Percentiles rank a stretch among this genome's conserved stretches.
Conservation (phyloP, 2,113 vertebrate genomes). For the Hipposideros armiger region DNA sequence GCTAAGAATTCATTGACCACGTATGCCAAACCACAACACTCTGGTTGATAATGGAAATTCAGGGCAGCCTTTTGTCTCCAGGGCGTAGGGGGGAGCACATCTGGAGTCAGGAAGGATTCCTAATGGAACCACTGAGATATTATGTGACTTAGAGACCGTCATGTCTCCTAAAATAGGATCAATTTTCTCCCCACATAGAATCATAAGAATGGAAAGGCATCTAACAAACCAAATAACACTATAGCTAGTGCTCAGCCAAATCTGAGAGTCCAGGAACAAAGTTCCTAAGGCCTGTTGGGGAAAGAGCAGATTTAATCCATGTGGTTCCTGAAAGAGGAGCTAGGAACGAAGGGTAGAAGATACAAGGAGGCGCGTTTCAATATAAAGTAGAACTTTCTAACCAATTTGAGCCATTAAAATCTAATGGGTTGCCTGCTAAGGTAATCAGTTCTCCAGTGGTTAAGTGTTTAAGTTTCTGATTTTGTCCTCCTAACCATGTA, state of each 20-base stretch:
- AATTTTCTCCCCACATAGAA: neutral
- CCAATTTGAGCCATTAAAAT: neutral
- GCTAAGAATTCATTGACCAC: neutral
- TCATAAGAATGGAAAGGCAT: neutral
- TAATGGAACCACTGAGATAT: neutral
- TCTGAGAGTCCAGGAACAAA: neutral
- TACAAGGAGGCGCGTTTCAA: conserved; percentile 40
- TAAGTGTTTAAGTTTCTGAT: conserved; percentile 38
- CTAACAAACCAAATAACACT: neutral
- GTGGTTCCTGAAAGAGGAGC: neutral
- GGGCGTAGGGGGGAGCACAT: neutral
- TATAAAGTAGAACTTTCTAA: conserved; percentile 57
- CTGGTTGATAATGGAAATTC: neutral
- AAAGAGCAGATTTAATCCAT: conserved; percentile 26
- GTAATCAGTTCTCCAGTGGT: conserved; percentile 29
- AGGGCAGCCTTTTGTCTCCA: neutral
- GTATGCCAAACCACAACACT: neutral
- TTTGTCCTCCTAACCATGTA: conserved; percentile 20
- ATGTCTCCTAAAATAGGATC: neutral
- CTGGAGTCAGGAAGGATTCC: neutral
- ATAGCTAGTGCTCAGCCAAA: neutral
- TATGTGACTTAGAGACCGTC: neutral
- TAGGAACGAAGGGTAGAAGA: conserved; percentile 20
- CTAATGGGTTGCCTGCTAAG: conserved; percentile 28
- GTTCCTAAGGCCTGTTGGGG: neutral